Conservation (phyloP, 2,797 vertebrate species). For the Pterois miles region DNA sequence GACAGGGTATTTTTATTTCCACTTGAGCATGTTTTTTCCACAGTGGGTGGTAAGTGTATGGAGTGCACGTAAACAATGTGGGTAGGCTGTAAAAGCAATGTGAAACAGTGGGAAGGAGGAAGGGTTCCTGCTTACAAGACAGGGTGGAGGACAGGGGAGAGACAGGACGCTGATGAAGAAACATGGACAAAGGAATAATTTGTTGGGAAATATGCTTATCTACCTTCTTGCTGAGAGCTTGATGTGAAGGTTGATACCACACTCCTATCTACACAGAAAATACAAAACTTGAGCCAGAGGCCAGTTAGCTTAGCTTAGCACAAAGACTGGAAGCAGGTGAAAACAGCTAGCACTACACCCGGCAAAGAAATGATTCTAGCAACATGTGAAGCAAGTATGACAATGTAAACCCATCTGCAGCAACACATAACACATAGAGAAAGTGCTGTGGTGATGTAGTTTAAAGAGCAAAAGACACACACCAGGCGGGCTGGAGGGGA, state of each 20-base stretch:
- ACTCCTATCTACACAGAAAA: neutral
- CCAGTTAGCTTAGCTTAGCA: neutral
- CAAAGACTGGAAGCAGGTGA: neutral
- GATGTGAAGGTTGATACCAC: neutral
- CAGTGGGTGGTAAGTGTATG: constrained; percentile 20
- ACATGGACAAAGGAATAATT: neutral
- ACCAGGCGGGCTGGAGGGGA: too few species aligned
- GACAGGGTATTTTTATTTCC: constrained; percentile 30
- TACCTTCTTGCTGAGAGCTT: neutral
- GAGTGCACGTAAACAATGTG: constrained; percentile 31
- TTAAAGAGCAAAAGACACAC: too few species aligned
- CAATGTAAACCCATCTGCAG: too few species aligned
- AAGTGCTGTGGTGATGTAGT: too few species aligned
- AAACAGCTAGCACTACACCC: neutral
- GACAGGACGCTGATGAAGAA: constrained; percentile 8
- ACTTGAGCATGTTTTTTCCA: constrained; percentile 26
- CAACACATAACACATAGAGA: too few species aligned
- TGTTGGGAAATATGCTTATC: neutral
- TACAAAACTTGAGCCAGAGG: neutral
- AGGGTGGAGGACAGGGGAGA: constrained; percentile 7
- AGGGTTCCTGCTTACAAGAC: constrained; percentile 34
- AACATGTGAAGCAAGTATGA: too few species aligned
- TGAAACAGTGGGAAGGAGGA: constrained; percentile 44
- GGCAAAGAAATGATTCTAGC: neutral
- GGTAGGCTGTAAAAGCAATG: constrained; percentile 39